Percentiles rank a stretch among this genome's conserved stretches.
Conservation (phyloP, 2,113 vertebrate species). For the Spilogale gracilis region DNA sequence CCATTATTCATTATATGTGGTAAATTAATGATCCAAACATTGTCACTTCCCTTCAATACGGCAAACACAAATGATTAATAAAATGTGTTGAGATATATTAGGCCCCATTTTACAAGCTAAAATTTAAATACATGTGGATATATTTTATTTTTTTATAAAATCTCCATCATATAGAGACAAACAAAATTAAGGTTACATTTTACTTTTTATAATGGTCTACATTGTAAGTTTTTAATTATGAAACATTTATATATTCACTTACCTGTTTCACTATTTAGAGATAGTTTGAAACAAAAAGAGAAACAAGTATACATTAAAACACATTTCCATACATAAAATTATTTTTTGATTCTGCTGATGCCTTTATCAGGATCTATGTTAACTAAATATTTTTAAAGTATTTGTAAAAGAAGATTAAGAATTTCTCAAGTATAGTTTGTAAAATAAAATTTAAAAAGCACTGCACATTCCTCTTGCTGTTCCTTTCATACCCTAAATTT, state of each 20-base stretch:
- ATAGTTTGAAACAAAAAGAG: background rate
- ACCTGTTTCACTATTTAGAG: background rate
- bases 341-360: background rate
- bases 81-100: background rate
- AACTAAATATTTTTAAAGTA: slow-evolving; percentile 10
- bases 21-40: background rate
- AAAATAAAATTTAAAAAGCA: background rate
- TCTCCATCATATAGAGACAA: background rate
- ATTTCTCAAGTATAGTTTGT: background rate
- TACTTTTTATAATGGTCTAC: background rate
- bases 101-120: background rate
- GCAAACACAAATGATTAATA: slow-evolving; percentile 15
- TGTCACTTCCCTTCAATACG: background rate
- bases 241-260: background rate
- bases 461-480: background rate
- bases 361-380: background rate
- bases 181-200: background rate
- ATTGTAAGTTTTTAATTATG: background rate
- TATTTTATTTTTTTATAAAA: background rate
- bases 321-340: background rate
- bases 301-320: background rate
- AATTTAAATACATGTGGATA: background rate
- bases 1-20: background rate
- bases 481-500: slow-evolving; percentile 53
- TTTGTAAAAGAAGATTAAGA: slow-evolving; percentile 3